phyloP scores from a whole-genome alignment of 2,888 invertebrate genomes.

The Dioctria linearis region DNA sequence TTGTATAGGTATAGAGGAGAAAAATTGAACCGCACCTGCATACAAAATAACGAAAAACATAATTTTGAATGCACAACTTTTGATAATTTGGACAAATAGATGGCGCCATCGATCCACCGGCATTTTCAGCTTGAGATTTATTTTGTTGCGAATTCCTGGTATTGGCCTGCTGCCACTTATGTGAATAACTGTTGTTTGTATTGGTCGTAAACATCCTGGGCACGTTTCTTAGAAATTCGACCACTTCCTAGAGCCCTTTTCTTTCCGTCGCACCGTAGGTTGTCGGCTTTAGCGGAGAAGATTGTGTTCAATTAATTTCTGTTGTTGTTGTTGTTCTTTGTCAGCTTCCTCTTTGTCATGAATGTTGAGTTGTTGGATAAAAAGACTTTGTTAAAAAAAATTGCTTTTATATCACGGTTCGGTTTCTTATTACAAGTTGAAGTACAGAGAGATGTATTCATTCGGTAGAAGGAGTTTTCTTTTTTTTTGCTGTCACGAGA shows the following conservation, averaged over 20 bases:
- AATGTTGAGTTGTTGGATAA: slow-evolving; percentile 4
- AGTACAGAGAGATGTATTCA: no score
- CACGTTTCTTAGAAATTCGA: slow-evolving; percentile 8
- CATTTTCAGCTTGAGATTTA: not conserved
- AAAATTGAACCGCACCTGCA: slow-evolving; percentile 3
- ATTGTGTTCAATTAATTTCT: not conserved
- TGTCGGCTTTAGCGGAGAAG: not conserved
- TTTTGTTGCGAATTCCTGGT: not conserved
- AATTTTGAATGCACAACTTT: slow-evolving; percentile 1
- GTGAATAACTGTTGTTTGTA: no score
- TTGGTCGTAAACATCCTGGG: not conserved
- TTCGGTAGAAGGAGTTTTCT: no score
- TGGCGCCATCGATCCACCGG: not conserved
- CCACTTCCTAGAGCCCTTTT: slow-evolving; percentile 18
- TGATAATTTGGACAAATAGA: slow-evolving; percentile 6
- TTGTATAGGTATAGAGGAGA: not conserved
- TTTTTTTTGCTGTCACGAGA: no score
- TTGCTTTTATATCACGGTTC: not conserved
- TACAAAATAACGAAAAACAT: not conserved
- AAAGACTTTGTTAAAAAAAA: not conserved
- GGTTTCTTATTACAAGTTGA: not conserved
- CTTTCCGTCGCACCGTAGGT: not conserved
- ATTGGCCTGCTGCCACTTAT: not conserved
- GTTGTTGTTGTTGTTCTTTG: not conserved
- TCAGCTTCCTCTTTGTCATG: slow-evolving; percentile 7